Conservation (phyloP, 2,888 invertebrate genomes). For the Conistra vaccinii region DNA sequence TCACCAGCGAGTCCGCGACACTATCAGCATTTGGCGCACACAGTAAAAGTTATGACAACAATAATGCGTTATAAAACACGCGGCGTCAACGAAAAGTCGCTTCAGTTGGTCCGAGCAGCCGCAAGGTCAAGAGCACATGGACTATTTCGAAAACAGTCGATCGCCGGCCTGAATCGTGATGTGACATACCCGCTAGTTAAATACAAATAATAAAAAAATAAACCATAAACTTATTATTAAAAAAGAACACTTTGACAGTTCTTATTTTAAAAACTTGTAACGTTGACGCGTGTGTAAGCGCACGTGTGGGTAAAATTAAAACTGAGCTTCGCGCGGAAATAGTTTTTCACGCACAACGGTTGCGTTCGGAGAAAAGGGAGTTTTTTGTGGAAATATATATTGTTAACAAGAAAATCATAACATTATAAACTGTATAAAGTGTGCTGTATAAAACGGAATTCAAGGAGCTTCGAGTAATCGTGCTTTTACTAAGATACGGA, state of each 20-base stretch:
- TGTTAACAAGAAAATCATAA: slow-evolving; percentile 17
- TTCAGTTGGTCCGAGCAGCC: slow-evolving; percentile 84
- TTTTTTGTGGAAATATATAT: slow-evolving; percentile 44
- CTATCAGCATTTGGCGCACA: slow-evolving; percentile 64
- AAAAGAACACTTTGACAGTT: slow-evolving; percentile 57
- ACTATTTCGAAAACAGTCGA: slow-evolving; percentile 85
- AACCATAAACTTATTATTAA: slow-evolving; percentile 28
- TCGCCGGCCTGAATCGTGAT: slow-evolving; percentile 78
- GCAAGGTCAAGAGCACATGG: slow-evolving; percentile 88
- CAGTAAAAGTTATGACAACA: slow-evolving; percentile 89
- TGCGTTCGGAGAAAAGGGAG: slow-evolving; percentile 61
- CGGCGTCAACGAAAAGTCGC: slow-evolving; percentile 83
- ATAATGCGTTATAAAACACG: slow-evolving; percentile 88
- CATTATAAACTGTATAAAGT: slow-evolving; percentile 32
- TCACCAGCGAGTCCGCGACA: slow-evolving; percentile 27
- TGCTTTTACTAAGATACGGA: slow-evolving; percentile 65
- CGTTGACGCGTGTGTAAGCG: slow-evolving; percentile 58
- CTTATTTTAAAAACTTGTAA: slow-evolving; percentile 62
- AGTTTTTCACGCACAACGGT: slow-evolving; percentile 71
- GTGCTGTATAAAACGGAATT: slow-evolving; percentile 44
- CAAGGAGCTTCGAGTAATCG: slow-evolving; percentile 62
- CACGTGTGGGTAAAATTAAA: slow-evolving; percentile 80
- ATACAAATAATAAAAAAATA: slow-evolving; percentile 64
- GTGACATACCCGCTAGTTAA: slow-evolving; percentile 76
- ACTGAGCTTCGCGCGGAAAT: slow-evolving; percentile 67